Conservation (phyloP, 2,888 invertebrate species). For the Acanthosepion lycidas region DNA sequence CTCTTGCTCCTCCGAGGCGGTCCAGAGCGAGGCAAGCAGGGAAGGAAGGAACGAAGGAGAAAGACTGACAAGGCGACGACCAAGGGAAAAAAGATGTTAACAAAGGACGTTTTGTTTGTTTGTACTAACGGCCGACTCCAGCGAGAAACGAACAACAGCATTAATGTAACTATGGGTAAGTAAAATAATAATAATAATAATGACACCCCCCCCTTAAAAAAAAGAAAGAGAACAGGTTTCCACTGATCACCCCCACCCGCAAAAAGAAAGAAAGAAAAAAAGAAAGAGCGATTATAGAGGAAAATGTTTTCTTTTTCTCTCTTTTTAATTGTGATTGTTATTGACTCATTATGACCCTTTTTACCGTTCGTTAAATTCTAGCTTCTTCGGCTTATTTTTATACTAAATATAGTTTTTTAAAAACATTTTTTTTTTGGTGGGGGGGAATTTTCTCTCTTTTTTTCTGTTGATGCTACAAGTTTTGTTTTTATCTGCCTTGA, state of each 20-base stretch:
- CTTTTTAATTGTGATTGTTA: neutral
- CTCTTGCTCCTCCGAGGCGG: neutral
- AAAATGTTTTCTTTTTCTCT: neutral
- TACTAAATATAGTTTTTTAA: too few relatives aligned
- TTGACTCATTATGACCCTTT: neutral
- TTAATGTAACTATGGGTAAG: conserved; percentile 12
- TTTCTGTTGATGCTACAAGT: too few relatives aligned
- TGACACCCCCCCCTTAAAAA: neutral
- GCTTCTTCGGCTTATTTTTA: neutral
- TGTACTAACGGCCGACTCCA: conserved; percentile 33
- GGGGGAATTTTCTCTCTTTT: too few relatives aligned
- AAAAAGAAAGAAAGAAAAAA: neutral
- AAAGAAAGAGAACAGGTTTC: neutral
- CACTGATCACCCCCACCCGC: too few relatives aligned
- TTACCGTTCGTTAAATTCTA: neutral
- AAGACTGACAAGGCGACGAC: neutral
- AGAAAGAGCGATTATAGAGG: neutral
- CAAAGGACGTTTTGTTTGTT: conserved; percentile 21
- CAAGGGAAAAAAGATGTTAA: neutral
- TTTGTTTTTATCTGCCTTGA: too few relatives aligned
- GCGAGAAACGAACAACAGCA: neutral
- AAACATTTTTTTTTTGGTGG: too few relatives aligned
- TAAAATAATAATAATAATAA: neutral
- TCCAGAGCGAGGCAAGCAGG: neutral
- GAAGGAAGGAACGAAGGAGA: neutral